Conservation (phyloP, 2,797 vertebrate genomes). For the Rhincodon typus region DNA sequence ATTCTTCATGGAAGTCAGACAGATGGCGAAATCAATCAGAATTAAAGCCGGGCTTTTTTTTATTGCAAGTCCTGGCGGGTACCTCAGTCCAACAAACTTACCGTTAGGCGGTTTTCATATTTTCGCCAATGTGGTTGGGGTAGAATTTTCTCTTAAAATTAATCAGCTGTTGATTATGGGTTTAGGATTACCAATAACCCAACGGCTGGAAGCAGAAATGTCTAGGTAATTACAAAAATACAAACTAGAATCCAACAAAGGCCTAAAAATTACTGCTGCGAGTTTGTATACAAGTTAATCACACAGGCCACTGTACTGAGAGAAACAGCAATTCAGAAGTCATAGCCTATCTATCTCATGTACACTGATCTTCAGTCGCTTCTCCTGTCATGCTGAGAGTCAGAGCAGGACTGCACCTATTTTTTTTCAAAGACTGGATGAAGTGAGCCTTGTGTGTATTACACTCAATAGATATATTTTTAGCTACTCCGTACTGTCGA, state of each 20-base stretch:
- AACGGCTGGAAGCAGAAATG: not conserved
- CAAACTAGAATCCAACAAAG: not conserved
- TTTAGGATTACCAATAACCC: not conserved
- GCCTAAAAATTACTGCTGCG: too few species aligned
- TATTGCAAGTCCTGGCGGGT: not conserved
- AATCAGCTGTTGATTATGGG: not conserved
- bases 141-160: not conserved
- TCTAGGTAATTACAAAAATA: not conserved
- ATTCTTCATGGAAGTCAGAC: conserved; percentile 37
- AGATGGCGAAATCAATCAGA: conserved; percentile 38
- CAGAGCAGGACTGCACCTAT: too few species aligned
- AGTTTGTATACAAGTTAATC: not conserved
- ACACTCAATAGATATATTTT: not conserved
- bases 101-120: too few species aligned
- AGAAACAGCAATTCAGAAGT: too few species aligned
- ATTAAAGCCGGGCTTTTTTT: not conserved
- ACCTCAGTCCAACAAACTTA: not conserved
- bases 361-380: not conserved
- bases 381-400: not conserved
- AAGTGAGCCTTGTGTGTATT: not conserved
- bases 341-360: not conserved
- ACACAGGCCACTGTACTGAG: too few species aligned
- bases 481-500: not conserved
- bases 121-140: not conserved
- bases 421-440: not conserved